These are phyloP conservation scores for Ceratosolen fusciceps DNA, from an alignment of 1,140 invertebrate species.

Conservation along the genomic window DNA sequence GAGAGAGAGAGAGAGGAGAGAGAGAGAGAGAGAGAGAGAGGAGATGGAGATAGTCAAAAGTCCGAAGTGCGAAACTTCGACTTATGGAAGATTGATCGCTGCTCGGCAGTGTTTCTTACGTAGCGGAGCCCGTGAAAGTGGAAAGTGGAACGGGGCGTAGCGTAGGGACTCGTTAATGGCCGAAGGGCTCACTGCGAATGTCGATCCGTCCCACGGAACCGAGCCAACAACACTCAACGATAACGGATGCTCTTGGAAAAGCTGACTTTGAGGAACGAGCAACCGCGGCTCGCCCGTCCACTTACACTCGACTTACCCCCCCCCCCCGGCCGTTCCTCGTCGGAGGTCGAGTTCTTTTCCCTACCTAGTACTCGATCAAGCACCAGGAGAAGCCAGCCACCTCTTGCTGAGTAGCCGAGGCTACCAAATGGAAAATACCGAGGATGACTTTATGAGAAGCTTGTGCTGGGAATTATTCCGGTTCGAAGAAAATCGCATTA, in stretches of 20 bases:
- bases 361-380: too few species aligned
- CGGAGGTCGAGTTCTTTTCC: too few species aligned
- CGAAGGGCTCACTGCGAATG: constrained; percentile 56
- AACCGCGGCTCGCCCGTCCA: not conserved
- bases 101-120: constrained; percentile 52
- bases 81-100: constrained; percentile 63
- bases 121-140: not conserved
- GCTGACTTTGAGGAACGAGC: constrained; percentile 51
- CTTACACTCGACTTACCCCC: too few species aligned
- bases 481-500: constrained; percentile 38
- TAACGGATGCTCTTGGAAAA: constrained; percentile 48
- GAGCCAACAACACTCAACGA: constrained; percentile 10
- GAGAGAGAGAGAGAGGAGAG: not conserved
- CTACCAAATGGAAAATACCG: constrained; percentile 14
- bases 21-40: not conserved
- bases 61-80: constrained; percentile 49
- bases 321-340: too few species aligned
- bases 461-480: constrained; percentile 41
- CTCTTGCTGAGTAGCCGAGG: not conserved
- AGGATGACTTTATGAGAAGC: constrained; percentile 30
- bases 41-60: constrained; percentile 36
- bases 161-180: constrained; percentile 57
- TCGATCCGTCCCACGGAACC: constrained; percentile 52
- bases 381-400: too few species aligned
- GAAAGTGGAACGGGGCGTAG: not conserved